Percentiles rank a stretch among this genome's conserved stretches.
These are phyloP conservation scores for Pelusios castaneus DNA, from an alignment of 2,113 vertebrate species.

Conservation along the genomic window DNA sequence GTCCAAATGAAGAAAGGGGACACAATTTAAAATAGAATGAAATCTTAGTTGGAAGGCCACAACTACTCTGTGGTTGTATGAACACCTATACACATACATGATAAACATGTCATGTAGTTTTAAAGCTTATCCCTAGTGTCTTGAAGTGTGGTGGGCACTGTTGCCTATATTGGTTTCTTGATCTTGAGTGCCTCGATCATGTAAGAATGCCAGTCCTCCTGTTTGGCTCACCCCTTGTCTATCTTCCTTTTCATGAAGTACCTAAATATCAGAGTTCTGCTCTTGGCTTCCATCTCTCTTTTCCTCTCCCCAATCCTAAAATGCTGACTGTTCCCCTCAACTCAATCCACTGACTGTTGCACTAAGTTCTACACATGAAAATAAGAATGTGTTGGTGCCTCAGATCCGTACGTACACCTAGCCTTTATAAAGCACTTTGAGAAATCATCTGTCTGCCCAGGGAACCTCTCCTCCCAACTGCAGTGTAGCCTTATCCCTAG, in stretches of 20 bases:
- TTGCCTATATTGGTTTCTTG: neutral
- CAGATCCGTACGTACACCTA: neutral
- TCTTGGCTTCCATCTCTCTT: fast-evolving
- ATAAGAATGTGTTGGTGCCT: neutral
- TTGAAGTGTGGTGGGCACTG: neutral
- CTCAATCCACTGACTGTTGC: neutral
- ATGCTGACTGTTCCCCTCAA: neutral
- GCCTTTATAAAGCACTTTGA: neutral
- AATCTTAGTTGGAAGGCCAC: neutral
- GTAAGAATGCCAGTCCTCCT: neutral
- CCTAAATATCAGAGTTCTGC: neutral
- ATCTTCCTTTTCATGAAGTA: neutral
- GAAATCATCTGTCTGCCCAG: neutral
- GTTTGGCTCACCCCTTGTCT: neutral
- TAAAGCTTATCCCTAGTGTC: neutral
- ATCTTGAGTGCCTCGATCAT: neutral
- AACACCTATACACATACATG: fast-evolving
- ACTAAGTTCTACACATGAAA: neutral
- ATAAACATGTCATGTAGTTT: neutral
- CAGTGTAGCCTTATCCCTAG: no score
- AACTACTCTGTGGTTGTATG: neutral
- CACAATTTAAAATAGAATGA: neutral
- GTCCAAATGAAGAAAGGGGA: neutral
- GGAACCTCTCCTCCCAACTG: no score
- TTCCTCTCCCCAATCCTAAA: fast-evolving